Evolutionary conservation across 2,113 vertebrate species (phyloP), one percentile per base, ranked within the genome.

Genomic region (Nesogale talazaci): DNA sequence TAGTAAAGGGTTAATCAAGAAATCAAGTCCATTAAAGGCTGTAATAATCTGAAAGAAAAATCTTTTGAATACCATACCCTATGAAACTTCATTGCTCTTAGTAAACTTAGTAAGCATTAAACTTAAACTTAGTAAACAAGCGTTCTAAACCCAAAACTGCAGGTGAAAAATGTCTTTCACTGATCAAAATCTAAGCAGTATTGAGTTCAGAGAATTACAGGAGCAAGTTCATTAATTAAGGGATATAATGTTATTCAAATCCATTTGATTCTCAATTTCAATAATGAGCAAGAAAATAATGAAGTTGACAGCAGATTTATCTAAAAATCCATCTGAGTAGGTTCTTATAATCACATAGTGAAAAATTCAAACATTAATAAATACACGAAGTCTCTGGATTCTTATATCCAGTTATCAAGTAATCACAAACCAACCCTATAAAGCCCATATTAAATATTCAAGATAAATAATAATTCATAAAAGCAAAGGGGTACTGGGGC

Each of bases 11-110:
- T 75, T 82, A 88, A 75, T 75, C 38, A 74, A 89, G 36, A 80
- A 79, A 86, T 69, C 63, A 80, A 76, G 25, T 23, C 9, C 67
- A 59, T 81, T 89, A 92, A 25, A 77, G 88, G 6, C 75, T 6
- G 22, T 91, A 89, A 83, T 22, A 83, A 94, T n/a, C 81, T 85
- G 92, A 4, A 56, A 84, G 46, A 86, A 90, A 91, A 70, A 75
- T 40, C 25, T 75, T 93, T 46, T 67, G 5, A 84, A 74, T 84
- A 84, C 31, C 12, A 80, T 6, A 72, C 36, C 17, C 12, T 80
- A 52, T 79, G 88, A 90, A 90, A 82, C 70, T 52, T 36, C 87
- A 29, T 19, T 23, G 12, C 72, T 3, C 86, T 69, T 29, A 85
- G 65, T 0, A 85, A 25, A 46, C 94, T 57, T 38, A 83, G n/a